phyloP scores from a whole-genome alignment of 1,140 invertebrate genomes.

The Drosophila azteca region DNA sequence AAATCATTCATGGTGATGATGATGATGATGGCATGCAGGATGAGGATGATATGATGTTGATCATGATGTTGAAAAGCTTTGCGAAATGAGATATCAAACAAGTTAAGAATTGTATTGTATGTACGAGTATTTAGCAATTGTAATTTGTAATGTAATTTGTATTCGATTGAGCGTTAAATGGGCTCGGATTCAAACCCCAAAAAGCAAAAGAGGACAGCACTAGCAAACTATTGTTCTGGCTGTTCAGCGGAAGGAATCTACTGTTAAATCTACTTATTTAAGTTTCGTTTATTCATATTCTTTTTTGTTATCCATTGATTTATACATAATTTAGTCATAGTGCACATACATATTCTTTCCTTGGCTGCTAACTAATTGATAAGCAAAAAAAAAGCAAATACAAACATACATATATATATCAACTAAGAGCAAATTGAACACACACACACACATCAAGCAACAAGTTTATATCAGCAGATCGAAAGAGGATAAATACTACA shows the following conservation, averaged over 20 bases:
- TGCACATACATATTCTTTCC: slow-evolving; percentile 37
- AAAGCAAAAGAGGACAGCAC: slow-evolving; percentile 6
- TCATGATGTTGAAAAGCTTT: slow-evolving; percentile 48
- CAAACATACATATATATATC: slow-evolving; percentile 43
- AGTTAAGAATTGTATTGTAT: slow-evolving; percentile 71
- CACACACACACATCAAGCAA: slow-evolving; percentile 58
- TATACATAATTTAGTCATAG: slow-evolving; percentile 74
- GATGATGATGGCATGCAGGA: slow-evolving; percentile 4
- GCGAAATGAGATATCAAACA: slow-evolving; percentile 37
- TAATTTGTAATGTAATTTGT: slow-evolving; percentile 68
- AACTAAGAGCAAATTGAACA: slow-evolving; percentile 71
- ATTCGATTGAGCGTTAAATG: slow-evolving; percentile 65
- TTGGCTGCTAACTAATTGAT: slow-evolving; percentile 50
- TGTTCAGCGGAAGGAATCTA: slow-evolving; percentile 39
- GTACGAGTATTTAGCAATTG: slow-evolving; percentile 72
- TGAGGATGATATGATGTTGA: slow-evolving; percentile 31
- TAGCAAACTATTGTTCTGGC: slow-evolving; percentile 42
- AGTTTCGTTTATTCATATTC: slow-evolving; percentile 70
- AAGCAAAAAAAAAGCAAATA: slow-evolving; percentile 24
- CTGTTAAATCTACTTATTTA: slow-evolving; percentile 70
- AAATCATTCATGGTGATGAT: slow-evolving; percentile 37
- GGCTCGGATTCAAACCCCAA: slow-evolving; percentile 35
- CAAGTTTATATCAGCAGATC: slow-evolving; percentile 53
- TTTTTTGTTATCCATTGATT: slow-evolving; percentile 75
- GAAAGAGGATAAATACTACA: background rate